These are phyloP conservation scores for Patella caerulea DNA, from an alignment of 2,888 invertebrate genomes.

Conservation along the genomic window DNA sequence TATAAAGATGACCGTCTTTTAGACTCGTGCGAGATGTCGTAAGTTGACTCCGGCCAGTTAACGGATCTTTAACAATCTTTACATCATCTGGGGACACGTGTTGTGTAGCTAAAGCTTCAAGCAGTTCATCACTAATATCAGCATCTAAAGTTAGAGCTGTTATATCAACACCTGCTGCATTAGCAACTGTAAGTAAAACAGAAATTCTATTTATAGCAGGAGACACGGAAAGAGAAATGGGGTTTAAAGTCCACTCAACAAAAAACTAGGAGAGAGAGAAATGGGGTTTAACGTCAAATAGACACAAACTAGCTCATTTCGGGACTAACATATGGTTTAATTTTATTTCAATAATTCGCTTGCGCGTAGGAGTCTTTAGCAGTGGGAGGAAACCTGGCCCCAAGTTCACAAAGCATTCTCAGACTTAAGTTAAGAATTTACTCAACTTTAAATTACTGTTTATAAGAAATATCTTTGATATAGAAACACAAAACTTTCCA, in stretches of 20 bases:
- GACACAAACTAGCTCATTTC: too few species aligned
- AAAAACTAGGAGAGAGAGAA: not conserved
- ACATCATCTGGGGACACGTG: constrained; percentile 60
- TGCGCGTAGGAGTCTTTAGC: too few species aligned
- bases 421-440: too few species aligned
- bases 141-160: constrained; percentile 52
- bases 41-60: constrained; percentile 49
- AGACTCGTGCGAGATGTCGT: constrained; percentile 53
- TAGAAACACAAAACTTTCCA: too few species aligned
- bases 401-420: too few species aligned
- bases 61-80: constrained; percentile 56
- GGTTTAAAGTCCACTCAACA: too few species aligned
- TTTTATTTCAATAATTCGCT: too few species aligned
- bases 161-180: constrained; percentile 50
- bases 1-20: constrained; percentile 57
- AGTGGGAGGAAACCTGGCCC: too few species aligned
- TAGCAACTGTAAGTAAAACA: constrained; percentile 42
- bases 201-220: not conserved
- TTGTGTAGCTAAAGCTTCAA: constrained; percentile 58
- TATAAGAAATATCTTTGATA: too few species aligned
- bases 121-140: constrained; percentile 59
- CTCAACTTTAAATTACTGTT: too few species aligned
- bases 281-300: not conserved
- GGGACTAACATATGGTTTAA: too few species aligned
- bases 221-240: not conserved